Percentiles rank a stretch among this genome's conserved stretches.
phyloP scores from a whole-genome alignment of 2,888 invertebrate species.

The Drosophila pseudotalamancana region DNA sequence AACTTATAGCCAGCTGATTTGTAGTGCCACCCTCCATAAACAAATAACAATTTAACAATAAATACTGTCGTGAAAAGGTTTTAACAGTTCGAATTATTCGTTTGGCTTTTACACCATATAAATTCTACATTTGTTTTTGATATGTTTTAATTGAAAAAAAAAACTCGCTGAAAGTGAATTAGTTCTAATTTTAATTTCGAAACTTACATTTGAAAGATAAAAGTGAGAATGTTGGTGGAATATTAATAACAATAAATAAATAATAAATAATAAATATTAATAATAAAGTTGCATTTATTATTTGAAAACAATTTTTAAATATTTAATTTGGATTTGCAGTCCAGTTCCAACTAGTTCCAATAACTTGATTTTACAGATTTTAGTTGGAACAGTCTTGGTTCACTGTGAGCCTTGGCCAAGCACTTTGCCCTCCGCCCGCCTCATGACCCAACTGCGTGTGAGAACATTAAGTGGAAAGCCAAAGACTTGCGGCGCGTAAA shows the following conservation, averaged over 20 bases:
- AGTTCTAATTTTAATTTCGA: too few relatives aligned
- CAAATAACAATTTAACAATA: too few relatives aligned
- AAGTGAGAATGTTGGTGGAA: too few relatives aligned
- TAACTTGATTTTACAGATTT: not conserved
- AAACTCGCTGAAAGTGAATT: not conserved
- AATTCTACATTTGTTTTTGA: too few relatives aligned
- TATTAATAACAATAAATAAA: too few relatives aligned
- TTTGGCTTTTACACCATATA: too few relatives aligned
- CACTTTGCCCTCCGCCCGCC: not conserved
- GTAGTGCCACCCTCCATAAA: too few relatives aligned
- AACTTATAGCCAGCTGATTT: not conserved
- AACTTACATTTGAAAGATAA: too few relatives aligned
- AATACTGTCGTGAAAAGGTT: too few relatives aligned
- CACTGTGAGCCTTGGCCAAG: constrained; percentile 42
- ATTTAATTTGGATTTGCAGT: not conserved
- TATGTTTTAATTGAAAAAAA: not conserved
- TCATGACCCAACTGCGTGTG: constrained; percentile 8
- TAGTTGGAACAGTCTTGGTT: not conserved
- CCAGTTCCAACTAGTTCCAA: not conserved
- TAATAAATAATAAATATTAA: too few relatives aligned
- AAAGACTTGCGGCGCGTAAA: constrained; percentile 72
- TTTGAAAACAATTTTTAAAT: not conserved
- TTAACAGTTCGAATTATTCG: too few relatives aligned
- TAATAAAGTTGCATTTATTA: too few relatives aligned
- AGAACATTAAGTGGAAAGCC: constrained; percentile 45